These are phyloP conservation scores for Lota lota DNA, from an alignment of 2,113 vertebrate species.

Conservation along the genomic window DNA sequence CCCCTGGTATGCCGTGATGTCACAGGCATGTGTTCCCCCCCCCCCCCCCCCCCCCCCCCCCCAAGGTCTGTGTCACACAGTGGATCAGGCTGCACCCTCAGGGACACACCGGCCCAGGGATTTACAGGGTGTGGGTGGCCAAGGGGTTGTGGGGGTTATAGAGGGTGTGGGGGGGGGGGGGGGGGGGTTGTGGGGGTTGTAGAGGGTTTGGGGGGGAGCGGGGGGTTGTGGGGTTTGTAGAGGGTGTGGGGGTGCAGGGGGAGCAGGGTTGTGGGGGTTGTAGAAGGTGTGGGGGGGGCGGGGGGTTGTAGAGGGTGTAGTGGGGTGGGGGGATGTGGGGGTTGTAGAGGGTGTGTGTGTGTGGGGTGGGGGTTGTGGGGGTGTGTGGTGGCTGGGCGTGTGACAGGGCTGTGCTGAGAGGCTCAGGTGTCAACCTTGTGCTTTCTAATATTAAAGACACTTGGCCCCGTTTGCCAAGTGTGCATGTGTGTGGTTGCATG, in stretches of 20 bases:
- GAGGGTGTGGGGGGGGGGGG: background rate
- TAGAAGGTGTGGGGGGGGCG: background rate
- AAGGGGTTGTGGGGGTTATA: background rate
- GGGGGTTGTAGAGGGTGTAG: background rate
- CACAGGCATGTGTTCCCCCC: conserved; percentile 41
- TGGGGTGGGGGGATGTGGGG: conserved; percentile 10
- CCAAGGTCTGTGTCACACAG: conserved; percentile 23
- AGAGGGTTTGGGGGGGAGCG: background rate
- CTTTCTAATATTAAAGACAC: conserved; percentile 70
- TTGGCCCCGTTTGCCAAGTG: conserved; percentile 29
- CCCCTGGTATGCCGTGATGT: conserved; percentile 50
- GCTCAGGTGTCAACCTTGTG: conserved; percentile 66
- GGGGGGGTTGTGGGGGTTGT: background rate
- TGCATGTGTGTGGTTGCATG: background rate
- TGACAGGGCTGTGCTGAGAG: conserved; percentile 7
- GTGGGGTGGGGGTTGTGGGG: too few relatives aligned
- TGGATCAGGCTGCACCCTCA: conserved; percentile 45
- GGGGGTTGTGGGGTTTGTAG: background rate
- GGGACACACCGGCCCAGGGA: conserved; percentile 26
- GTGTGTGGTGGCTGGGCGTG: background rate
- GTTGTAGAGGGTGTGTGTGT: background rate
- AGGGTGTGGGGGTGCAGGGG: background rate
- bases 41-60: background rate
- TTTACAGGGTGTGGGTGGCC: conserved; percentile 27
- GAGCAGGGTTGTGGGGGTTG: background rate